These are phyloP conservation scores for Mythimna ferrago DNA, from an alignment of 2,888 invertebrate species.

Conservation along the genomic window DNA sequence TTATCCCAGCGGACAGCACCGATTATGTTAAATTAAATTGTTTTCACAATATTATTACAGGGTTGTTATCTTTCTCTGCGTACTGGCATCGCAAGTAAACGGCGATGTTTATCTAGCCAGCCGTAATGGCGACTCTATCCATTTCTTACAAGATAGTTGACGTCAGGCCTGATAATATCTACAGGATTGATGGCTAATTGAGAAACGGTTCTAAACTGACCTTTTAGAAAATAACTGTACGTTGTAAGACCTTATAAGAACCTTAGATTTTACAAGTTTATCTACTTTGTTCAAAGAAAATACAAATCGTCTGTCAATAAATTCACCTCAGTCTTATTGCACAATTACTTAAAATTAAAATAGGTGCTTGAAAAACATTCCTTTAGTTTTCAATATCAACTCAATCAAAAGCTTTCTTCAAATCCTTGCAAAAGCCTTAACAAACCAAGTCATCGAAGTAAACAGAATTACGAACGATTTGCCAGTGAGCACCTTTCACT, in stretches of 20 bases:
- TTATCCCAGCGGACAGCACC: slow-evolving; percentile 19
- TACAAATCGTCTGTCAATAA: too few relatives aligned
- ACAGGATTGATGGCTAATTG: slow-evolving; percentile 31
- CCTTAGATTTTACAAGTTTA: background rate
- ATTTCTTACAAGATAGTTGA: slow-evolving; percentile 31
- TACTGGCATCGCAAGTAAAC: slow-evolving; percentile 49
- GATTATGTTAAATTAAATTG: slow-evolving; percentile 60
- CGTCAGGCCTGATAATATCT: slow-evolving; percentile 33
- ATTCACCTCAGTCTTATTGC: background rate
- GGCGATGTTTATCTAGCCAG: slow-evolving; percentile 48
- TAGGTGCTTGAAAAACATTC: background rate
- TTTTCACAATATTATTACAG: slow-evolving; percentile 57
- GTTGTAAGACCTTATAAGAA: background rate
- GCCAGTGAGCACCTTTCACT: slow-evolving; percentile 47
- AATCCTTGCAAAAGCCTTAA: background rate
- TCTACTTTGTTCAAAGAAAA: background rate
- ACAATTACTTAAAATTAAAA: background rate
- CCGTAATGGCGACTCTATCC: slow-evolving; percentile 22
- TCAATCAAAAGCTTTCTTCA: background rate
- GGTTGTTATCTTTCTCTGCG: slow-evolving; percentile 55
- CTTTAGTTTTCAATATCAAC: background rate
- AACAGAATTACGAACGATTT: slow-evolving; percentile 9
- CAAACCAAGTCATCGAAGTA: slow-evolving; percentile 10
- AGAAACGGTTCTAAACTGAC: slow-evolving; percentile 10
- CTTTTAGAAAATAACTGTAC: slow-evolving; percentile 16